These are phyloP conservation scores for Anoplius nigerrimus DNA, from an alignment of 2,888 invertebrate species.

Conservation along the genomic window DNA sequence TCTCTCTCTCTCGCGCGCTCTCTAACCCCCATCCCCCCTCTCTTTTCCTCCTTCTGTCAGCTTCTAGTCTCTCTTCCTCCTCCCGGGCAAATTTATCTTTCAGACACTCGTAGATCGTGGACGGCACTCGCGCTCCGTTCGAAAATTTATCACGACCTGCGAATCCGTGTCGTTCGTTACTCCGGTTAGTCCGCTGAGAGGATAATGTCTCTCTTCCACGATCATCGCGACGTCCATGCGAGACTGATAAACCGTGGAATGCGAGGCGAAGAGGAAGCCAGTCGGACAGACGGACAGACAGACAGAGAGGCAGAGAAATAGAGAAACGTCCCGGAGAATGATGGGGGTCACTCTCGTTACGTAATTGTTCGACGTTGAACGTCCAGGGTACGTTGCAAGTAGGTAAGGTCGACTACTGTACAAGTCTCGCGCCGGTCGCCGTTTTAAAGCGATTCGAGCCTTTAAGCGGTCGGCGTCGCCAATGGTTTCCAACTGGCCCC, in stretches of 20 bases:
- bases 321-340: background rate
- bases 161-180: constrained; percentile 12
- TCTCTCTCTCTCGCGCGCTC: background rate
- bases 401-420: constrained; percentile 15
- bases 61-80: background rate
- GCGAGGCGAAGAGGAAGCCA: constrained; percentile 8
- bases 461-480: constrained; percentile 41
- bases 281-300: constrained; percentile 12
- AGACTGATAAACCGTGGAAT: constrained; percentile 26
- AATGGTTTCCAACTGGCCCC: constrained; percentile 36
- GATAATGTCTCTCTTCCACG: constrained; percentile 34
- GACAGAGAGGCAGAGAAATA: constrained; percentile 5
- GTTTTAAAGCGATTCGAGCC: constrained; percentile 41
- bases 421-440: constrained; percentile 17
- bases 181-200: constrained; percentile 12
- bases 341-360: constrained; percentile 36
- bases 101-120: constrained; percentile 8
- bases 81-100: background rate
- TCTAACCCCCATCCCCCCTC: background rate
- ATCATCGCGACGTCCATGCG: constrained; percentile 21
- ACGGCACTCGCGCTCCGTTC: background rate
- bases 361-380: constrained; percentile 54
- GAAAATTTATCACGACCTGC: constrained; percentile 8
- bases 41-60: background rate
- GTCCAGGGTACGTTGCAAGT: constrained; percentile 26